Conservation (phyloP, 2,113 vertebrate species). For the Indri indri region DNA sequence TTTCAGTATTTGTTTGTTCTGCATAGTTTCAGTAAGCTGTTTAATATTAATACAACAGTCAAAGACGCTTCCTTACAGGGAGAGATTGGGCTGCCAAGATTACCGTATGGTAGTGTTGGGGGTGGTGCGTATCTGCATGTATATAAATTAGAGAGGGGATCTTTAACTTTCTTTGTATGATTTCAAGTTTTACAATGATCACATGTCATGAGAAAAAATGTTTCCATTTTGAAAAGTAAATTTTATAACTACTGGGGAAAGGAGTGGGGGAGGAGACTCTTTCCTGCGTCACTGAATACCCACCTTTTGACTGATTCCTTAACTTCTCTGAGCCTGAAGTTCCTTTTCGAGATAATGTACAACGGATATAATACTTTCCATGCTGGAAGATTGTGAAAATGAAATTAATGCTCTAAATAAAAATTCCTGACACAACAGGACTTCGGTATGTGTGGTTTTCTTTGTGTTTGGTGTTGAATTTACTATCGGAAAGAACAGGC, state of each 20-base stretch:
- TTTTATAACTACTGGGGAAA: neutral
- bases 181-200: constrained; percentile 21
- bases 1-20: neutral
- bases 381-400: neutral
- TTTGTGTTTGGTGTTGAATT: constrained; percentile 21
- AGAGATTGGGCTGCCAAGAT: neutral
- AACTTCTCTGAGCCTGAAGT: neutral
- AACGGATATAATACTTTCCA: neutral
- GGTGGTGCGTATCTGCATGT: neutral
- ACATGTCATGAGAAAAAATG: neutral
- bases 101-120: neutral
- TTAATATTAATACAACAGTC: neutral
- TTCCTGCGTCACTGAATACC: neutral
- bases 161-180: neutral
- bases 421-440: neutral
- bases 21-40: neutral
- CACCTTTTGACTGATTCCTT: neutral
- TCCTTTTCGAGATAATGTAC: neutral
- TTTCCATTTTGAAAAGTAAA: constrained; percentile 22
- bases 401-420: neutral
- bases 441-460: neutral
- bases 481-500: neutral
- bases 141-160: neutral
- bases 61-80: neutral
- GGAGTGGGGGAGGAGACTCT: neutral